Evolutionary conservation across 2,888 invertebrate species (phyloP), one percentile per base, ranked within the genome.

Genomic region (Oligia fasciuncula): DNA sequence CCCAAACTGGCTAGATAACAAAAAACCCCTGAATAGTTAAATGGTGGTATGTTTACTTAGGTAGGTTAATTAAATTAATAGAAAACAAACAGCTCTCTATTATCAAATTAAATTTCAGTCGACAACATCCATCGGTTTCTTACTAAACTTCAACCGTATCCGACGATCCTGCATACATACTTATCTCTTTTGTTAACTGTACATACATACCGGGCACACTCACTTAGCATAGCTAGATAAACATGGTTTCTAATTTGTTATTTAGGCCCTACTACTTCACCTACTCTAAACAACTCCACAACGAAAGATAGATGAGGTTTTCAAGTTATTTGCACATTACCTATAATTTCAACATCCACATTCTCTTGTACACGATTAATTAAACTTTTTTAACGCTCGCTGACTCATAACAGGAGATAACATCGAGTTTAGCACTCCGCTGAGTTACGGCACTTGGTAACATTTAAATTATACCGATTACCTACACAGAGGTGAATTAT

Each of bases 321-420:
- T 4, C 40, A 57, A 71, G 19, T 57, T 71, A 80, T 62, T 57
- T 57, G 29, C 23, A 63, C 46, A 54, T 57, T 81, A n/a, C n/a
- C n/a, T n/a, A 19, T 46, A 40, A 81, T 57, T 81, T 57, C n/a
- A 65, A 5, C 49, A 40, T 49, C 11, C 14, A 69, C 19, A 65
- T 83, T 71, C 40, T 17, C 62, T 54, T 49, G 17, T 8, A 54
- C 51, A 57, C 46, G 60, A 75, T 73, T 67, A 54, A 80, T 85
- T 76, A 76, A 80, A 85, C 76, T 85, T 80, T 46, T 83, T 83
- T 35, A 75, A 73, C 69, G 63, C 19, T 70, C 8, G 4, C 35
- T 13, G 67, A 40, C 43, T 60, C 62, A 73, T 80, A 83, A 80
- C 66, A 71, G 51, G 29, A 70, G 85, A 85, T 83, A 76, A 70